phyloP scores from a whole-genome alignment of 2,888 invertebrate genomes.

The Drosophila rellima region DNA sequence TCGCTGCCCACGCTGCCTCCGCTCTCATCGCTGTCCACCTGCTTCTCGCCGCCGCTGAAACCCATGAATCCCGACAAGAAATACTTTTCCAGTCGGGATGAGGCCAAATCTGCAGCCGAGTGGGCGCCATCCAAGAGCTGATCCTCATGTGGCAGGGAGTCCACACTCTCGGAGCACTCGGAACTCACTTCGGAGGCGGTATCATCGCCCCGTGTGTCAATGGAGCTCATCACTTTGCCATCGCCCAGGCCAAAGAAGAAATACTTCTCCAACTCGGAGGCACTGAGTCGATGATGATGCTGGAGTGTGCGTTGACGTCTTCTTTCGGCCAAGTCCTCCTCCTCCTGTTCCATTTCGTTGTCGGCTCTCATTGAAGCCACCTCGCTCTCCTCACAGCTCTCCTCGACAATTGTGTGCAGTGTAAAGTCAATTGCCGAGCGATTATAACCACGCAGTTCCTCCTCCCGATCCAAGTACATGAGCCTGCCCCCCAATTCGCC shows the following conservation, averaged over 20 bases:
- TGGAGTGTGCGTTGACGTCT: slow-evolving; percentile 84
- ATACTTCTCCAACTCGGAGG: slow-evolving; percentile 95
- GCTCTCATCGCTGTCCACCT: slow-evolving; percentile 88
- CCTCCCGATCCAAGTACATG: slow-evolving; percentile 90
- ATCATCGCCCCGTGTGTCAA: slow-evolving; percentile 87
- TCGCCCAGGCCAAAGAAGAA: slow-evolving; percentile 95
- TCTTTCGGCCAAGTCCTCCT: slow-evolving; percentile 81
- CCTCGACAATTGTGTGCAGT: slow-evolving; percentile 96
- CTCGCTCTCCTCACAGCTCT: slow-evolving; percentile 97
- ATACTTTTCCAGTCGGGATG: slow-evolving; percentile 95
- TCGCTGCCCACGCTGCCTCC: slow-evolving; percentile 94
- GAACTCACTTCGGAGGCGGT: slow-evolving; percentile 93
- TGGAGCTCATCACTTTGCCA: slow-evolving; percentile 86
- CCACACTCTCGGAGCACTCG: slow-evolving; percentile 93
- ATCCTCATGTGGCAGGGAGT: slow-evolving; percentile 88
- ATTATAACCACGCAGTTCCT: slow-evolving; percentile 93
- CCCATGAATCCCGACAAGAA: slow-evolving; percentile 95
- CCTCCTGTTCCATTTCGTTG: slow-evolving; percentile 64
- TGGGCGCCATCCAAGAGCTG: slow-evolving; percentile 87
- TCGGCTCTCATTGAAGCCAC: slow-evolving; percentile 87
- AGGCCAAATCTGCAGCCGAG: slow-evolving; percentile 91
- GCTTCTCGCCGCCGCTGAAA: slow-evolving; percentile 89
- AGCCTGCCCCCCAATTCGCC: slow-evolving; percentile 82
- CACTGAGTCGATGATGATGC: slow-evolving; percentile 89
- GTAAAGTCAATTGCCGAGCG: slow-evolving; percentile 94